Conservation (phyloP, 2,888 invertebrate species). For the Tricholauxania praeusta region DNA sequence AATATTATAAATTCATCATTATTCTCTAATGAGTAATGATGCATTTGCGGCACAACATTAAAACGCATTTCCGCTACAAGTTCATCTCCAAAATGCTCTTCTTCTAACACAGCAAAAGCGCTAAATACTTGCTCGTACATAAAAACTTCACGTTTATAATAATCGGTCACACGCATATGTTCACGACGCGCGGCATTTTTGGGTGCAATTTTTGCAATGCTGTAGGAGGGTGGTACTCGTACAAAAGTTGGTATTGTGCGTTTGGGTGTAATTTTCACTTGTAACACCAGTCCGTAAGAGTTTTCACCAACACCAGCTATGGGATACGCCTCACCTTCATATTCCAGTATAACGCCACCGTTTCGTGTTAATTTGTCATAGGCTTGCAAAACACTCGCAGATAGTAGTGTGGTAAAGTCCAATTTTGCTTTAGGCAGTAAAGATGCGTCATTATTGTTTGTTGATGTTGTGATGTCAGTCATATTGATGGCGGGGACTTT, state of each 20-base stretch:
- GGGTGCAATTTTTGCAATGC: conserved; percentile 59
- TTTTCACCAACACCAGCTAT: conserved; percentile 53
- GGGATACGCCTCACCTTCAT: conserved; percentile 14
- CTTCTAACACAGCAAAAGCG: conserved; percentile 45
- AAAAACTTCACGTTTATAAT: conserved; percentile 58
- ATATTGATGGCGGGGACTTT: neutral
- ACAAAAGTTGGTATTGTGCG: neutral
- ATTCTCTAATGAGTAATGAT: conserved; percentile 48
- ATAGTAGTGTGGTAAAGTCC: conserved; percentile 5
- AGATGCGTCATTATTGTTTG: neutral
- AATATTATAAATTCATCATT: conserved; percentile 58
- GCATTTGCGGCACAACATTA: conserved; percentile 51
- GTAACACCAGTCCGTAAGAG: conserved; percentile 51
- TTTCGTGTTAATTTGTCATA: neutral
- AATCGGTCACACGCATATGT: conserved; percentile 56
- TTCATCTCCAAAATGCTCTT: neutral
- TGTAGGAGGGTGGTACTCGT: conserved; percentile 18
- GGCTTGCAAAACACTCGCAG: conserved; percentile 9
- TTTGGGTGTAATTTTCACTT: conserved; percentile 44
- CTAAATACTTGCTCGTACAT: conserved; percentile 56
- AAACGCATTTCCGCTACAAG: conserved; percentile 31
- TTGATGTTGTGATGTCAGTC: conserved; percentile 2
- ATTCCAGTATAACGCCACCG: neutral
- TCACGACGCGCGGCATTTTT: conserved; percentile 55
- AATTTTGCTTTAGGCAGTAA: neutral